Evolutionary conservation across 1,140 invertebrate genomes (phyloP), one percentile per base, ranked within the genome.

Genomic region (Ceratina australensis): DNA sequence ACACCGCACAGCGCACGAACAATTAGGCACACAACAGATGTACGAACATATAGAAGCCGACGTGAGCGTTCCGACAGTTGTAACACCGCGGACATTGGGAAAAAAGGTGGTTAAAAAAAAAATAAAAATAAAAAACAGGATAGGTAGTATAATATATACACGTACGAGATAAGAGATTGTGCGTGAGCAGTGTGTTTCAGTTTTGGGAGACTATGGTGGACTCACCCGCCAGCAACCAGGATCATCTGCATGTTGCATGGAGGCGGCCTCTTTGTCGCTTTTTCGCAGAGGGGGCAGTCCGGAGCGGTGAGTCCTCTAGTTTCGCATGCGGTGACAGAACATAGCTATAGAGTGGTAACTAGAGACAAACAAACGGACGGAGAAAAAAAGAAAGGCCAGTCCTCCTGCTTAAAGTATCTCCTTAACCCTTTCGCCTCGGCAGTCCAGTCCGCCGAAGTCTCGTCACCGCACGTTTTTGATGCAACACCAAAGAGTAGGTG

Each of bases 221-320:
- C 90, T 91, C 90, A 91, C 91, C 91, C 90, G 91, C 91, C 90
- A 90, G 90, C 91, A 91, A 91, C 91, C 89, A 92, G 90, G 90
- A 92, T 91, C 91, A 91, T 91, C 89, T 91, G 91, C 90, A 92
- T 92, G 91, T 89, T 92, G 90, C 91, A 91, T 91, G 90, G 88
- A 90, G 90, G 89, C 90, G 90, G 90, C 89, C 90, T 89, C 90
- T 91, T 89, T 90, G 84, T 90, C 76, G 86, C 86, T 88, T 86
- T 86, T 85, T 86, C 84, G 83, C 83, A 86, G 84, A 79, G 83
- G 72, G 83, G 61, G 68, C 83, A 84, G 80, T 86, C 84, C 84
- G 84, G 83, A 85, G 73, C 80, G 83, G 80, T 85, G 72, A 84
- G 71, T 86, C 84, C 84, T 85, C 84, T 86, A 86, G 83, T 86